phyloP scores from a whole-genome alignment of 2,888 invertebrate species.

The Rhopalosiphum nymphaeae region DNA sequence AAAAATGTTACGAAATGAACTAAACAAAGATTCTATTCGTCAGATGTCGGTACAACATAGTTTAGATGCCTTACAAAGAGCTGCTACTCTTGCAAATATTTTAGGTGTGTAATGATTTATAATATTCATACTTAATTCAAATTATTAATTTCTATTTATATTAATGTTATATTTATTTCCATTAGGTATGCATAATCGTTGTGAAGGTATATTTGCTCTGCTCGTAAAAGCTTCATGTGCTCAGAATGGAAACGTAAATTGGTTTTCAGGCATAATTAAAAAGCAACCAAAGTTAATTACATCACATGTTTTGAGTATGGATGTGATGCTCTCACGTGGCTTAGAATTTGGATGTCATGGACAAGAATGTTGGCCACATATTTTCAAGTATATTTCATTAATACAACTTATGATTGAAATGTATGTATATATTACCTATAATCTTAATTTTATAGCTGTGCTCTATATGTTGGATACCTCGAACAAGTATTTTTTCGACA shows the following conservation, averaged over 20 bases:
- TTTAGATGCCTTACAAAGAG: constrained; percentile 91
- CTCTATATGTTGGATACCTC: constrained; percentile 90
- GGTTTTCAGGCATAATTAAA: constrained; percentile 62
- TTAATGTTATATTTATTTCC: constrained; percentile 52
- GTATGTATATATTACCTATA: not conserved
- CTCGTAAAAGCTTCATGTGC: constrained; percentile 92
- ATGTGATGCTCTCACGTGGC: constrained; percentile 88
- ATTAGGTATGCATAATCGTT: constrained; percentile 85
- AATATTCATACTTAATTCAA: constrained; percentile 5
- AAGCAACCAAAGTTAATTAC: constrained; percentile 66
- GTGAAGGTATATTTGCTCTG: constrained; percentile 89
- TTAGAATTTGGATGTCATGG: constrained; percentile 93
- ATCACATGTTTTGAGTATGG: constrained; percentile 92
- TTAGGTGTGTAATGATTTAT: constrained; percentile 73
- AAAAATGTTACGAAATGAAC: constrained; percentile 71
- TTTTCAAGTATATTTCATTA: constrained; percentile 77
- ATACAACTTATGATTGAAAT: constrained; percentile 7
- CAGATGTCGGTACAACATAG: constrained; percentile 71
- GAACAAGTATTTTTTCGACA: constrained; percentile 92
- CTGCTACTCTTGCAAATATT: constrained; percentile 89
- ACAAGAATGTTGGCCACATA: constrained; percentile 95
- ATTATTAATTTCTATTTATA: constrained; percentile 8
- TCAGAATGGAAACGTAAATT: constrained; percentile 68
- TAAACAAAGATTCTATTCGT: constrained; percentile 71
- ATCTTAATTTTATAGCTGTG: constrained; percentile 75